Evolutionary conservation across 2,113 vertebrate species (phyloP).

Genomic region (Sarotherodon lohbergeri): DNA sequence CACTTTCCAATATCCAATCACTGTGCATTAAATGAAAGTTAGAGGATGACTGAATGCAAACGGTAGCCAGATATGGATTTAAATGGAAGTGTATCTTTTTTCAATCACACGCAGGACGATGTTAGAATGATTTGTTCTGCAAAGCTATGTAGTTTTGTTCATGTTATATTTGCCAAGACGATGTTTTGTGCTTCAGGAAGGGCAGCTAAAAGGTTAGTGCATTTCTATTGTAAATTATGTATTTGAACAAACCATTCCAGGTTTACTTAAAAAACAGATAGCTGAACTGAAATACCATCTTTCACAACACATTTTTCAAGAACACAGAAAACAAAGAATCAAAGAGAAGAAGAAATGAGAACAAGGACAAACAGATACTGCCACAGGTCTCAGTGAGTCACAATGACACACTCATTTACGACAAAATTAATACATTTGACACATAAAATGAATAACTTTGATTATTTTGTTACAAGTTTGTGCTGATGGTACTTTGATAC

Average conservation of each 20-base stretch:
- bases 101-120: neutral
- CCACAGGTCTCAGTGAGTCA: neutral
- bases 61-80: neutral
- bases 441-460: neutral
- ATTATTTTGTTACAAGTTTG: neutral
- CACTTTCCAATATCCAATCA: neutral
- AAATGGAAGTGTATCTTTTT: neutral
- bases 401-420: fast-evolving
- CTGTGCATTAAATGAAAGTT: neutral
- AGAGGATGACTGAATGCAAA: neutral
- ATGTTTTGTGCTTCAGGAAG: neutral
- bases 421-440: neutral
- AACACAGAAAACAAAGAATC: neutral
- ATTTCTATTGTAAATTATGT: neutral
- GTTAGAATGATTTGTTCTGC: neutral
- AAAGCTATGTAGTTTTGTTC: neutral
- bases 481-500: neutral
- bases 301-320: neutral
- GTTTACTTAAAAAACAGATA: neutral
- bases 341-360: neutral
- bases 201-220: neutral
- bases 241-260: neutral
- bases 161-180: neutral
- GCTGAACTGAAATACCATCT: neutral
- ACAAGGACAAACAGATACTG: neutral